Evolutionary conservation across 2,888 invertebrate genomes (phyloP).

Genomic region (Anoncus sp.): DNA sequence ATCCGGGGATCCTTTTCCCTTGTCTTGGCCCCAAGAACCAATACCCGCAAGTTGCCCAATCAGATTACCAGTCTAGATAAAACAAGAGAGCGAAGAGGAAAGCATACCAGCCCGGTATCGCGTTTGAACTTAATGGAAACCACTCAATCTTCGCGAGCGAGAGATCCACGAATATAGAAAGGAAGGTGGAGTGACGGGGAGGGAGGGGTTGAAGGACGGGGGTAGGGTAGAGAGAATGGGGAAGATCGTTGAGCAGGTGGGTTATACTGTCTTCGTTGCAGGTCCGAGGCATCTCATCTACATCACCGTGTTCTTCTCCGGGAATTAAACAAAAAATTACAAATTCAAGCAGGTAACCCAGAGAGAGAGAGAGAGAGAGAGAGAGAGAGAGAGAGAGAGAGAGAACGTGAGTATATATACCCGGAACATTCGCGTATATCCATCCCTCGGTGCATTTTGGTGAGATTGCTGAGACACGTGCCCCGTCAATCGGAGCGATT

Average conservation of each 20-base stretch:
- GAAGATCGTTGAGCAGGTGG: constrained; percentile 55
- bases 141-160: constrained; percentile 68
- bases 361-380: constrained; percentile 50
- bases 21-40: constrained; percentile 33
- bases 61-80: constrained; percentile 58
- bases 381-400: constrained; percentile 24
- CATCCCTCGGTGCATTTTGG: constrained; percentile 32
- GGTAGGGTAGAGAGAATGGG: constrained; percentile 17
- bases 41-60: constrained; percentile 48
- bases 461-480: constrained; percentile 56
- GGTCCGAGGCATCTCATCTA: constrained; percentile 46
- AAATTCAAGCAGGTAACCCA: constrained; percentile 68
- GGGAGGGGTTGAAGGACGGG: constrained; percentile 7
- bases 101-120: constrained; percentile 47
- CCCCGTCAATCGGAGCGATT: constrained; percentile 41
- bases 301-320: constrained; percentile 45
- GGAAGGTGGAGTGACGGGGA: neutral
- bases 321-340: constrained; percentile 65
- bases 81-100: constrained; percentile 38
- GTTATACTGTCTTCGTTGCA: constrained; percentile 53
- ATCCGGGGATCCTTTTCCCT: constrained; percentile 12
- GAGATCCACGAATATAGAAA: constrained; percentile 55
- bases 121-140: constrained; percentile 68
- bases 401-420: neutral
- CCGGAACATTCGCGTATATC: constrained; percentile 17